Evolutionary conservation across 1,140 invertebrate genomes (phyloP).

Genomic region (Trachelipus rathkii): DNA sequence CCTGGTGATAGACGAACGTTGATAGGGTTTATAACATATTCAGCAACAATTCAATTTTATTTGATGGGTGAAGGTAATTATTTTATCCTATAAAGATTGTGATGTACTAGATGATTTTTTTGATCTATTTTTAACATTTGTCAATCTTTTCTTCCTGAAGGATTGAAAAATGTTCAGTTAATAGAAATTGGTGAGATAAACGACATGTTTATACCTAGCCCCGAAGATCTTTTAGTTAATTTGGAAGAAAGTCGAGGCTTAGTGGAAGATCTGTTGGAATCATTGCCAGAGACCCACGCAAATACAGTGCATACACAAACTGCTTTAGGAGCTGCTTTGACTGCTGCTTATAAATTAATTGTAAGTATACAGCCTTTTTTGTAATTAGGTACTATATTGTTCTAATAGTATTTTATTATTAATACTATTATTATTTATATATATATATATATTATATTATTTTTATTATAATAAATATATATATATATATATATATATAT

Average conservation of each 20-base stretch:
- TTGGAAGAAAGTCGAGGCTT: conserved; percentile 76
- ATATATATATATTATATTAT: neutral
- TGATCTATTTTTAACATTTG: neutral
- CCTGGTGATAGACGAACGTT: conserved; percentile 74
- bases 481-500: no score
- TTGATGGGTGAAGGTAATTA: conserved; percentile 74
- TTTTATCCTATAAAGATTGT: no score
- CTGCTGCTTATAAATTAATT: conserved; percentile 87
- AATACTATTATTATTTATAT: no score
- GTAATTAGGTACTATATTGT: neutral
- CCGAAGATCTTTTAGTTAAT: conserved; percentile 90
- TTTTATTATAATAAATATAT: no score
- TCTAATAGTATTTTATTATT: neutral
- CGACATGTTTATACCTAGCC: conserved; percentile 78
- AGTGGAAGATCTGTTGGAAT: conserved; percentile 71
- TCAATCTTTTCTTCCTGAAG: conserved; percentile 28
- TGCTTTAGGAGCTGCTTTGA: conserved; percentile 86
- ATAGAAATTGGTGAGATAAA: conserved; percentile 44
- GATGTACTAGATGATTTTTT: no score
- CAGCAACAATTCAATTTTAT: conserved; percentile 90
- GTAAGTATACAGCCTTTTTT: conserved; percentile 52
- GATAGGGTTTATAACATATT: conserved; percentile 90
- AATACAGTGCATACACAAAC: conserved; percentile 68
- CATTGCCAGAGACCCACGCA: conserved; percentile 73
- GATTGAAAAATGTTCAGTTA: conserved; percentile 39